These are phyloP conservation scores for Teinopalpus imperialis DNA, from an alignment of 2,888 invertebrate genomes.

Conservation along the genomic window DNA sequence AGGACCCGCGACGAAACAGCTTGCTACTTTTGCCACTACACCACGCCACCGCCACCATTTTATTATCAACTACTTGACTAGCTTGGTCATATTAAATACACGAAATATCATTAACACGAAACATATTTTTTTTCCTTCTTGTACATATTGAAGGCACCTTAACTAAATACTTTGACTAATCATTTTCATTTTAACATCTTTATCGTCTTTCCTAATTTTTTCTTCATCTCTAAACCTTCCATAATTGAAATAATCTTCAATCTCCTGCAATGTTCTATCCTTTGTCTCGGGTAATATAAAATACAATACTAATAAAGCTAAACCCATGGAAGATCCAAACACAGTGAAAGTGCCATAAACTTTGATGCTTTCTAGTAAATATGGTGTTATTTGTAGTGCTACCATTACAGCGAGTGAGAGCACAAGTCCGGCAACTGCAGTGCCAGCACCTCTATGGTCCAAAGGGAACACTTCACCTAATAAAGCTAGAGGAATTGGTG, in stretches of 20 bases:
- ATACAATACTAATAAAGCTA: conserved; percentile 33
- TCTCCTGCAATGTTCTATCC: conserved; percentile 43
- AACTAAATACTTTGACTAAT: conserved; percentile 27
- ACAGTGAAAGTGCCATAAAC: conserved; percentile 57
- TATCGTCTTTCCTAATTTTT: conserved; percentile 34
- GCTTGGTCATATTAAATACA: no score
- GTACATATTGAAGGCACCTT: no score
- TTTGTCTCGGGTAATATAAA: conserved; percentile 44
- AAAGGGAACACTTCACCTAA: conserved; percentile 61
- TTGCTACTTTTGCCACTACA: no score
- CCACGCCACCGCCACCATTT: no score
- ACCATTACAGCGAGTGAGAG: conserved; percentile 43
- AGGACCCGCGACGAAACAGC: no score
- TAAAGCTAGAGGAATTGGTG: conserved; percentile 54
- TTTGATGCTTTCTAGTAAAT: conserved; percentile 41
- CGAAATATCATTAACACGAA: no score
- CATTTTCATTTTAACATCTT: conserved; percentile 38
- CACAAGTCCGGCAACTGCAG: conserved; percentile 41
- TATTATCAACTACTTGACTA: no score
- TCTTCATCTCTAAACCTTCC: conserved; percentile 38
- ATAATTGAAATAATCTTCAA: conserved; percentile 43
- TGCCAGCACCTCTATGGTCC: conserved; percentile 50
- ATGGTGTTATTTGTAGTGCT: conserved; percentile 47
- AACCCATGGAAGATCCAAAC: conserved; percentile 41
- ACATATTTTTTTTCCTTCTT: no score